phyloP scores from a whole-genome alignment of 2,113 vertebrate genomes.

The Phylloscopus trochilus region DNA sequence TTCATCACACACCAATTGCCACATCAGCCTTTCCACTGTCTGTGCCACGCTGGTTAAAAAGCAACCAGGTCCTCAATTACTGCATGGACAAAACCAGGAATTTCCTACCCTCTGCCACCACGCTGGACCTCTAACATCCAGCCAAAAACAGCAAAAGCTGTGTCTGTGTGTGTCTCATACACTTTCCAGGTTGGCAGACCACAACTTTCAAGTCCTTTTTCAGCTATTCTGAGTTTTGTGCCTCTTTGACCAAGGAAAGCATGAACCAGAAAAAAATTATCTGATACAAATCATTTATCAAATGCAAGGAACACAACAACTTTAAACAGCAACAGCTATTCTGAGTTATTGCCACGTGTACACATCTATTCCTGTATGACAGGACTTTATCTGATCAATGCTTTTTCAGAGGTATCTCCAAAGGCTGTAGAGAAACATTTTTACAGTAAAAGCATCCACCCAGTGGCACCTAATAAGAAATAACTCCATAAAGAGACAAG shows the following conservation, averaged over 20 bases:
- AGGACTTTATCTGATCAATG: neutral
- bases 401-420: neutral
- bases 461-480: neutral
- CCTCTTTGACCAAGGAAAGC: neutral
- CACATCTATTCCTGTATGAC: neutral
- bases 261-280: neutral
- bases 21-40: neutral
- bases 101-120: neutral
- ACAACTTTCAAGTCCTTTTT: neutral
- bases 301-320: neutral
- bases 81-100: neutral
- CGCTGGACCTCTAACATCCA: neutral
- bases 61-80: neutral
- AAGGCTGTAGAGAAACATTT: neutral
- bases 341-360: neutral
- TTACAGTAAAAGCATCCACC: neutral
- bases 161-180: neutral
- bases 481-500: neutral
- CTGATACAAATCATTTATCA: neutral
- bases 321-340: neutral
- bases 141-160: neutral
- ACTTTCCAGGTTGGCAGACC: neutral
- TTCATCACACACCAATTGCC: neutral
- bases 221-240: neutral
- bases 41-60: neutral